Base-by-base conservation (phyloP, 2,113 vertebrate genomes). In the Aptenodytes patagonicus region DNA sequence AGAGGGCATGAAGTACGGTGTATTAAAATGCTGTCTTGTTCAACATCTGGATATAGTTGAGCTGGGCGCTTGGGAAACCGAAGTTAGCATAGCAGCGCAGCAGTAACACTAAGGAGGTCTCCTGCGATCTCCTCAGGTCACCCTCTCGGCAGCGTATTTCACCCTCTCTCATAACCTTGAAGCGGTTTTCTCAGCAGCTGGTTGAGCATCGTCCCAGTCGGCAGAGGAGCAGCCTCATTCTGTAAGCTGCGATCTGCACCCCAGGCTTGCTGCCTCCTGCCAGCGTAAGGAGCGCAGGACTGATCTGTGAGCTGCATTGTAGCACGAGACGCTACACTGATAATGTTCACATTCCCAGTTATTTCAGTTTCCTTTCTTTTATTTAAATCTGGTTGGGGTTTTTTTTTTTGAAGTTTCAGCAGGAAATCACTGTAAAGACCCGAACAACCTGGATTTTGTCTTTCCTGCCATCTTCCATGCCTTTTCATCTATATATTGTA, bases 1-100 rank as follows among this genome's bases (percentile, higher is more conserved):
- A 38, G 46, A 24, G 40, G n/a, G 3, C 18, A 0, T 3, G 20
- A 28, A 26, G 40, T 28, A 13, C 24, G 2, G 46, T 6, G 46
- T 10, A 1, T 28, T n/a, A 2, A 3, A 34, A 17, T 20, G 32
- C 38, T 34, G 31, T 26, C 72, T 32, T 10, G 2, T 73, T 89
- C 64, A 46, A 26, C 70, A n/a, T 31, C 10, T 11, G 52, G 46
- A 6, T 62, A 2, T 5, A 24, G 34, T 24, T 55, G 42, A 66
- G 32, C 26, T 26, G 38, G 40, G 24, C 0, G 2, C 62, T 40
- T 51, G 64, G 52, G 40, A 31, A 55, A 13, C 46, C 25, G 66
- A 25, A 79, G 55, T 31, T 25, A 19, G 32, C 9, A 1, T 17
- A 31, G 32, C 40, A 68, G 55, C 36, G 19, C 62, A 42, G 78